A percentile compares a stretch with the other conserved stretches of the same genome.
These are phyloP conservation scores for Caenorhabditis macrosperma DNA, from an alignment of 2,888 invertebrate species.

Conservation along the genomic window DNA sequence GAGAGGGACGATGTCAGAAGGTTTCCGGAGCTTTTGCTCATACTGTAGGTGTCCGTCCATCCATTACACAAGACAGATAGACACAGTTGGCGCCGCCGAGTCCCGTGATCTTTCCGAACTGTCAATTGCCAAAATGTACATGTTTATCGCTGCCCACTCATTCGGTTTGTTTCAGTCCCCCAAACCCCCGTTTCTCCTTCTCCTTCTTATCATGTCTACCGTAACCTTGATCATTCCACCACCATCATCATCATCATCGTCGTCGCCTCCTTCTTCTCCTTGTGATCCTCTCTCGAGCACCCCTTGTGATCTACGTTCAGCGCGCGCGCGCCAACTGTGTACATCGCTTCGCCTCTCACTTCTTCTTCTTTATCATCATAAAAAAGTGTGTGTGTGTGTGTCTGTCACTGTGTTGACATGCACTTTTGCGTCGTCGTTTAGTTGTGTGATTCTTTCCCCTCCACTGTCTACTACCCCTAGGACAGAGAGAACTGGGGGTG, in stretches of 20 bases:
- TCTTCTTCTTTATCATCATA: slow-evolving; percentile 32
- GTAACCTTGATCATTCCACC: neutral
- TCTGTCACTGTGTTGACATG: slow-evolving; percentile 47
- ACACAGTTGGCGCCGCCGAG: neutral
- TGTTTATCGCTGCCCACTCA: neutral
- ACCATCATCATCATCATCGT: neutral
- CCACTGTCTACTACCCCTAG: neutral
- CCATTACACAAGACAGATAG: too few species aligned
- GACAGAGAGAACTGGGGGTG: too few species aligned
- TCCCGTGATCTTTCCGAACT: neutral
- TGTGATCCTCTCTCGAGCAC: too few species aligned
- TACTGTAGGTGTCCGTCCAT: too few species aligned
- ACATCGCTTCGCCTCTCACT: neutral
- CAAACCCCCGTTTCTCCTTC: neutral
- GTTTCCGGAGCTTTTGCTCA: too few species aligned
- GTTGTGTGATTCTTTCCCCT: slow-evolving; percentile 12
- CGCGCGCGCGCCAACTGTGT: slow-evolving; percentile 25
- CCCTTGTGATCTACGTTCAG: slow-evolving; percentile 25
- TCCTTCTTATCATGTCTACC: neutral
- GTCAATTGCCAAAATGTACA: neutral
- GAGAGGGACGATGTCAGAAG: too few species aligned
- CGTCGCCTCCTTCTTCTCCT: neutral
- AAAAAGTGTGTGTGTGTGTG: slow-evolving; percentile 17
- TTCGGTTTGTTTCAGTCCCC: neutral
- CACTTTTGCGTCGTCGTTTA: slow-evolving; percentile 36